A percentile compares a stretch with the other conserved stretches of the same genome.
phyloP scores from a whole-genome alignment of 2,888 invertebrate genomes.

The Fragum sueziense region DNA sequence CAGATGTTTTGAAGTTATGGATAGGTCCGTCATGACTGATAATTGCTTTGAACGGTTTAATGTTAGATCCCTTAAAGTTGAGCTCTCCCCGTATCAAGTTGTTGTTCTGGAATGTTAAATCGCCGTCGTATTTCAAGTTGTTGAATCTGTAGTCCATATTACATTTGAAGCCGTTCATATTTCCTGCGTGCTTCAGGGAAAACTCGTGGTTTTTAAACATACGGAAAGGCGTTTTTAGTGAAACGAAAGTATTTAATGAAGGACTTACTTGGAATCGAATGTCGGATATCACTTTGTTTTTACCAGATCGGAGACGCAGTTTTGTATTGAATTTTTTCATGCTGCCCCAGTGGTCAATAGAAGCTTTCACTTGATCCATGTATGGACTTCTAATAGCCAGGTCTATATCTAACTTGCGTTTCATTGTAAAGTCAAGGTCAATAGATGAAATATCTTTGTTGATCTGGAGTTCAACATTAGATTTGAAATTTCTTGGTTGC shows the following conservation, averaged over 20 bases:
- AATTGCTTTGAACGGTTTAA: conserved; percentile 31
- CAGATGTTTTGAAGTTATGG: conserved; percentile 39
- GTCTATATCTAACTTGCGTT: conserved; percentile 43
- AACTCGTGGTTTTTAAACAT: conserved; percentile 48
- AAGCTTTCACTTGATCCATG: conserved; percentile 38
- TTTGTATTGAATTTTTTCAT: conserved; percentile 27
- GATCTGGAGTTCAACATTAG: conserved; percentile 35
- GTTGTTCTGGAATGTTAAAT: conserved; percentile 40
- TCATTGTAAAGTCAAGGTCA: conserved; percentile 27
- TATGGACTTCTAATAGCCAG: conserved; percentile 45
- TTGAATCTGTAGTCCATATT: conserved; percentile 51
- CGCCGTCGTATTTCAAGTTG: conserved; percentile 44
- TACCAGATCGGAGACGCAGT: conserved; percentile 15
- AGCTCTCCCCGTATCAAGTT: conserved; percentile 39
- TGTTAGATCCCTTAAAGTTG: conserved; percentile 41
- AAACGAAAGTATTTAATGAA: conserved; percentile 31
- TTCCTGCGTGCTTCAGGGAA: conserved; percentile 47
- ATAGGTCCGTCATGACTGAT: conserved; percentile 36
- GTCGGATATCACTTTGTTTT: conserved; percentile 18
- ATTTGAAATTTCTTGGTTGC: conserved; percentile 37
- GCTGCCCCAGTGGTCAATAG: conserved; percentile 49
- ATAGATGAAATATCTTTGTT: conserved; percentile 45
- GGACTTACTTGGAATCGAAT: conserved; percentile 40
- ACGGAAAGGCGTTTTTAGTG: conserved; percentile 36
- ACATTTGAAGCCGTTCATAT: conserved; percentile 41